phyloP scores from a whole-genome alignment of 2,888 invertebrate species.

The Pachymerium ferrugineum region DNA sequence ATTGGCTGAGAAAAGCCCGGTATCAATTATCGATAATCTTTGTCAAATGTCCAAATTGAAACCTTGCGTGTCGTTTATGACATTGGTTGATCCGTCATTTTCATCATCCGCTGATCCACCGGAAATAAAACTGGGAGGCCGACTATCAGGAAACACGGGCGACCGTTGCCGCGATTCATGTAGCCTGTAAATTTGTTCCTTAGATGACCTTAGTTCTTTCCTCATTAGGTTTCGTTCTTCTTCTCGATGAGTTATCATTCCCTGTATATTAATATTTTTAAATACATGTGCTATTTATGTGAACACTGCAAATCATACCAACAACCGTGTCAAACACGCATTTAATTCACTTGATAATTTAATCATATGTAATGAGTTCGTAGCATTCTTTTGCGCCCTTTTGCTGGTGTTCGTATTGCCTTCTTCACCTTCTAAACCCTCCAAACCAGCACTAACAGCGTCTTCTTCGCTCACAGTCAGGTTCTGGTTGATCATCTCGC shows the following conservation, averaged over 20 bases:
- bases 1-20: too few species aligned
- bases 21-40: too few species aligned
- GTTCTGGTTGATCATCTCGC: conserved; percentile 55
- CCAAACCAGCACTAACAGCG: conserved; percentile 51
- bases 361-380: conserved; percentile 47
- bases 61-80: not conserved
- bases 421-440: conserved; percentile 29
- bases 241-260: conserved; percentile 66
- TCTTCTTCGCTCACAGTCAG: conserved; percentile 56
- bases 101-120: conserved; percentile 39
- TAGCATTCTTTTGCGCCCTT: not conserved
- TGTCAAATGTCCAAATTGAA: not conserved
- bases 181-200: conserved; percentile 55
- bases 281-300: not conserved
- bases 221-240: conserved; percentile 68
- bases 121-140: conserved; percentile 44
- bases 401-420: not conserved
- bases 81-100: not conserved
- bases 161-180: conserved; percentile 39
- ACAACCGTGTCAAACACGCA: conserved; percentile 62
- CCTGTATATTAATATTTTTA: conserved; percentile 50
- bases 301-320: conserved; percentile 54
- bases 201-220: conserved; percentile 63
- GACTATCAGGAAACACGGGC: conserved; percentile 40
- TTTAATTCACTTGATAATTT: conserved; percentile 60